Conservation (phyloP, 1,140 invertebrate genomes). For the Hestina assimilis region DNA sequence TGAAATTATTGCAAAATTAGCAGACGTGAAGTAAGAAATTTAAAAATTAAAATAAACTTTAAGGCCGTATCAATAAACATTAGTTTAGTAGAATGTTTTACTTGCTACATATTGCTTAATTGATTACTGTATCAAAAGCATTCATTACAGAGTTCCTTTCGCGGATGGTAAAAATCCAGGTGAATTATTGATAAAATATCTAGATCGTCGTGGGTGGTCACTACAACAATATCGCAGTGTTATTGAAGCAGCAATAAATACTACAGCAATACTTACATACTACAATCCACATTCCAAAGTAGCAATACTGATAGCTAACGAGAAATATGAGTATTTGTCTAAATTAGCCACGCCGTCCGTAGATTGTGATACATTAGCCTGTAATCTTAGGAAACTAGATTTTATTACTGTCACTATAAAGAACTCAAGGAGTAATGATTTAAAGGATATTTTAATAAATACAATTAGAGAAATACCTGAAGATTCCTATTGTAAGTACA, state of each 20-base stretch:
- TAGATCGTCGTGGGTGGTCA: slow-evolving; percentile 49
- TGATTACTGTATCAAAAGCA: neutral
- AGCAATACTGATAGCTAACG: slow-evolving; percentile 65
- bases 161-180: slow-evolving; percentile 45
- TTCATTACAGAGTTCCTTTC: slow-evolving; percentile 41
- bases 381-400: slow-evolving; percentile 54
- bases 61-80: too few species aligned
- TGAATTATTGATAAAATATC: slow-evolving; percentile 44
- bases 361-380: slow-evolving; percentile 61
- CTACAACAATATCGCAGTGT: slow-evolving; percentile 40
- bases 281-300: slow-evolving; percentile 58
- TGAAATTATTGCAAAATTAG: slow-evolving; percentile 34
- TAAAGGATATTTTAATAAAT: slow-evolving; percentile 49
- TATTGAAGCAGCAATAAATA: slow-evolving; percentile 30
- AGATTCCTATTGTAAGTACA: slow-evolving; percentile 70
- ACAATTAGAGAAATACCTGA: slow-evolving; percentile 49
- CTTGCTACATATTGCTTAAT: too few species aligned
- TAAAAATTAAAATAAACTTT: neutral
- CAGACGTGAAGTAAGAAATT: slow-evolving; percentile 30
- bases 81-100: too few species aligned
- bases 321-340: slow-evolving; percentile 61
- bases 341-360: slow-evolving; percentile 64
- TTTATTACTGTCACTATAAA: slow-evolving; percentile 62
- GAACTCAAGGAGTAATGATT: slow-evolving; percentile 44
- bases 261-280: slow-evolving; percentile 41